phyloP scores from a whole-genome alignment of 2,113 vertebrate species.

The Aptenodytes forsteri region DNA sequence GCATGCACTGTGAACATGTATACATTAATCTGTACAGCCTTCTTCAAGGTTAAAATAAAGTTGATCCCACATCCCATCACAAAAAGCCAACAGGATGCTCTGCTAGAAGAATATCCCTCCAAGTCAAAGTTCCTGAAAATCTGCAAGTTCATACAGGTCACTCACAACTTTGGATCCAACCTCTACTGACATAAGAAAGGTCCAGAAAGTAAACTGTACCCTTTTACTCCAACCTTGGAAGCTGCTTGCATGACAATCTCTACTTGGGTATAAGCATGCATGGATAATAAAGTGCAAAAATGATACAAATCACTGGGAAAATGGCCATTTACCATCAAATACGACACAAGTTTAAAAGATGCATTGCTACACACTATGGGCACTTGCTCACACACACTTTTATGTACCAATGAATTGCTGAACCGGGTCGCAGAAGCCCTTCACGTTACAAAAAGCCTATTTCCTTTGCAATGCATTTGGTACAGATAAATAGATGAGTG shows the following conservation, averaged over 20 bases:
- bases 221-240: background rate
- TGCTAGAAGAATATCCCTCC: background rate
- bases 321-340: background rate
- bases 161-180: background rate
- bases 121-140: background rate
- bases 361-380: background rate
- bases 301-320: conserved; percentile 1
- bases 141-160: background rate
- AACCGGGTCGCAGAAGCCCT: background rate
- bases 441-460: background rate
- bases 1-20: background rate
- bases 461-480: background rate
- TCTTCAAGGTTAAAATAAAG: background rate
- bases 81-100: background rate
- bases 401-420: background rate
- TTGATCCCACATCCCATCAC: background rate
- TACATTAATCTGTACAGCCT: background rate
- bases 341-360: background rate
- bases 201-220: background rate
- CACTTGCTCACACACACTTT: background rate
- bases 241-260: background rate
- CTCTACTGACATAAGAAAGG: background rate
- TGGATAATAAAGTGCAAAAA: background rate
- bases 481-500: background rate
- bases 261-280: background rate